Conservation (phyloP, 2,797 vertebrate species). For the Morelia viridis region DNA sequence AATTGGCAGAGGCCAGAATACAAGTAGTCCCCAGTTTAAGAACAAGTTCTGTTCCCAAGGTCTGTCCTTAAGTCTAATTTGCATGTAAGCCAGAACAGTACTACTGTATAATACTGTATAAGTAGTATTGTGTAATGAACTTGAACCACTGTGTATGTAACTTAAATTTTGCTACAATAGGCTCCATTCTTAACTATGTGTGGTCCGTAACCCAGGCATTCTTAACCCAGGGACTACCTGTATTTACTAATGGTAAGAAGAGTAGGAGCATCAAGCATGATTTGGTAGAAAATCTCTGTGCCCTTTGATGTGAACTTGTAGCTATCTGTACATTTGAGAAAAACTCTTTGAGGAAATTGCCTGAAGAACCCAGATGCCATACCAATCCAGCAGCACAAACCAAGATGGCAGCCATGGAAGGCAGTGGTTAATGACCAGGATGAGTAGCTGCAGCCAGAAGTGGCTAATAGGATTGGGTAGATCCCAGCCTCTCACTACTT, state of each 20-base stretch:
- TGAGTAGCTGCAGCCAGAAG: not conserved
- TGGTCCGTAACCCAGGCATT: no score
- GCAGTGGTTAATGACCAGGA: not conserved
- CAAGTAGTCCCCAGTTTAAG: no score
- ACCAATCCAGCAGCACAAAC: not conserved
- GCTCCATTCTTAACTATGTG: no score
- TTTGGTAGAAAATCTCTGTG: not conserved
- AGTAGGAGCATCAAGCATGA: not conserved
- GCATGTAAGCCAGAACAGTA: no score
- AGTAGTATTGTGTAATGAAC: no score
- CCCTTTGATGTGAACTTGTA: constrained; percentile 12
- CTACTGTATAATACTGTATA: no score
- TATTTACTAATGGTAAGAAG: not conserved
- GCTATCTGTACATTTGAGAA: not conserved
- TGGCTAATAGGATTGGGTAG: not conserved
- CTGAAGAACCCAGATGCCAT: not conserved
- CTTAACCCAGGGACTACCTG: no score
- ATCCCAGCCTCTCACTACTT: not conserved
- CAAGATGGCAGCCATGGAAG: not conserved
- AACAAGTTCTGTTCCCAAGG: no score
- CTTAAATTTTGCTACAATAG: no score
- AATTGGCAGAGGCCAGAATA: not conserved
- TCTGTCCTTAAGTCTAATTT: no score
- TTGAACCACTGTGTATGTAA: no score
- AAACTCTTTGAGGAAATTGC: not conserved